These are phyloP conservation scores for Hybos culiciformis DNA, from an alignment of 2,888 invertebrate species.

Conservation along the genomic window DNA sequence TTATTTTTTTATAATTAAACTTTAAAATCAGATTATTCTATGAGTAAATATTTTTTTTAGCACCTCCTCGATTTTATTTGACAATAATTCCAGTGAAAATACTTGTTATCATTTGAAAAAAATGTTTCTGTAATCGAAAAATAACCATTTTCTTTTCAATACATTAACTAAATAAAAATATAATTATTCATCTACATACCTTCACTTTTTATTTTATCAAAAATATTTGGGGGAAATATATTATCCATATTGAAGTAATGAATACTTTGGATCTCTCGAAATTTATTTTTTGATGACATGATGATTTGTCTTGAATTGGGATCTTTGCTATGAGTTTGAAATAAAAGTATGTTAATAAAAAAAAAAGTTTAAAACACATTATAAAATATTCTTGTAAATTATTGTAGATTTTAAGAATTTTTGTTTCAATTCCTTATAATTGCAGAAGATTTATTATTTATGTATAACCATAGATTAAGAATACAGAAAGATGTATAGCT, in stretches of 20 bases:
- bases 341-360: too few species aligned
- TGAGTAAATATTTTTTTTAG: constrained; percentile 15
- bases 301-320: constrained; percentile 28
- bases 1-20: too few species aligned
- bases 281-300: constrained; percentile 26
- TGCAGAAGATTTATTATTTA: too few species aligned
- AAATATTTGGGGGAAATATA: constrained; percentile 27
- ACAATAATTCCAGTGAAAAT: constrained; percentile 28
- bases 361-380: too few species aligned
- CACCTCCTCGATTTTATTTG: constrained; percentile 22
- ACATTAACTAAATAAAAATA: background rate
- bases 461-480: too few species aligned
- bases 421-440: too few species aligned
- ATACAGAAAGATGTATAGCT: too few species aligned
- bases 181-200: constrained; percentile 16
- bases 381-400: too few species aligned
- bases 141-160: background rate
- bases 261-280: constrained; percentile 24
- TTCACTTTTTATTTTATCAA: constrained; percentile 23
- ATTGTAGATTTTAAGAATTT: too few species aligned
- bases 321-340: constrained; percentile 27
- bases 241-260: constrained; percentile 30
- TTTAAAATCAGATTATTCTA: too few species aligned
- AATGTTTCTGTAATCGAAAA: constrained; percentile 22
- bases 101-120: constrained; percentile 23